Evolutionary conservation across 2,797 vertebrate species (phyloP), one percentile per base, ranked within the genome.

Genomic region (Falco rusticolus): DNA sequence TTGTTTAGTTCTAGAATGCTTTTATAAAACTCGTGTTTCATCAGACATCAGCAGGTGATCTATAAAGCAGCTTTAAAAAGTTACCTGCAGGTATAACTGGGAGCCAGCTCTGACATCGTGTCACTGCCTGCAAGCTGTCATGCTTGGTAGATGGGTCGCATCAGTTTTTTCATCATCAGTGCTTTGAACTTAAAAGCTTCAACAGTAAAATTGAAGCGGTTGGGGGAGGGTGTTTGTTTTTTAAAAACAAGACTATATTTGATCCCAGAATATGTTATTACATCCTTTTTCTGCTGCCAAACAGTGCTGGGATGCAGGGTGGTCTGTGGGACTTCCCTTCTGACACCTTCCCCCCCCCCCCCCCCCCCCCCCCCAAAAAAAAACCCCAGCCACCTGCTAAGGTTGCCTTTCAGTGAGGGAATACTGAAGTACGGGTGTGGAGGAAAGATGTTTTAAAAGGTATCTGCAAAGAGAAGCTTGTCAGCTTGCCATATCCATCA

Each of bases 161-260:
- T 83, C 56, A 56, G 6, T 19, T 57, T 93, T 72, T 66, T 90
- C 77, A 79, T 70, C 24, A 6, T 18, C 48, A 56, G 28, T 77
- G 33, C 88, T 93, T 93, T 91, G 87, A 92, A 92, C 75, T 76
- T 76, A 56, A 84, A 91, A 91, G 33, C 50, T 95, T 87, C 75
- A 88, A 24, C 70, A 75, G 50, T 83, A 71, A 75, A 54, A 78
- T 29, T 43, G 75, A 71, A 74, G 64, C 43, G 70, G 21, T 45
- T 88, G 57, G 39, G 15, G 26, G 6, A 19, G 22, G 13, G 4
- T 26, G 10, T 8, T 53, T 56, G 43, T 76, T 54, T 50, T 31
- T 47, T 39, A 28, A 25, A 47, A 91, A 25, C 10, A 10, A 61
- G 7, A 37, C 60, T 87, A 0, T 75, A 61, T 86, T 89, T 93